Base-by-base conservation (phyloP, 2,797 vertebrate species). In the Labroides dimidiatus region DNA sequence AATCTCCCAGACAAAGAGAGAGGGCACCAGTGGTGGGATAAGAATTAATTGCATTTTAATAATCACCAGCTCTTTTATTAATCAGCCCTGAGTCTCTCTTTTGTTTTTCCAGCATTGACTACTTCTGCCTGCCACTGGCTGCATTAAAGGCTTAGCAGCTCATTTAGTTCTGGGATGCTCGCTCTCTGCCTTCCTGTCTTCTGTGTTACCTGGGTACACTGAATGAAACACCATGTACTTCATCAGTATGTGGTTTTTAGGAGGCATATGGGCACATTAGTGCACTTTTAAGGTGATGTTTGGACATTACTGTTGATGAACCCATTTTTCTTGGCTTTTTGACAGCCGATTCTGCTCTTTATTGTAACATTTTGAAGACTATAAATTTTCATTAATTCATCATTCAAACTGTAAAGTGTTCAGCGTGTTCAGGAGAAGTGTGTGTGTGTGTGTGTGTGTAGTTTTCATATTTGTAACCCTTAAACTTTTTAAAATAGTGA, bases 41-140 rank as follows among this genome's bases (percentile, higher is more conserved):
- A 69, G 52, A 80, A 85, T 84, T 75, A 78, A 85, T 84, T 84
- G 68, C 55, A 55, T 84, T 88, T 80, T 87, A 78, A 82, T 89
- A 81, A 77, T 82, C 36, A 19, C 16, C 53, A 14, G 37, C 54
- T 68, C 58, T 55, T 58, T 72, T 69, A 69, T 76, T 77, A 88
- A 81, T 70, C 63, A 76, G 58, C 67, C 23, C 56, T 42, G 36
- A 2, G 10, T 47, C 64, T 54, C 24, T 12, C 30, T 33, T 63
- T 59, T 75, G 20, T 71, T 76, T 66, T 63, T 70, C 52, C 8
- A 59, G 56, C 54, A 27, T 12, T 58, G 59, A 70, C 51, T 33
- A 19, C 36, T 42, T 78, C 20, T 78, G 1, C 39, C 17, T 10
- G 55, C 50, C 58, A 56, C 54, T 21, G 44, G 57, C 20, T 78